Evolutionary conservation across 2,888 invertebrate species (phyloP).

Genomic region (Hipparchia semele): DNA sequence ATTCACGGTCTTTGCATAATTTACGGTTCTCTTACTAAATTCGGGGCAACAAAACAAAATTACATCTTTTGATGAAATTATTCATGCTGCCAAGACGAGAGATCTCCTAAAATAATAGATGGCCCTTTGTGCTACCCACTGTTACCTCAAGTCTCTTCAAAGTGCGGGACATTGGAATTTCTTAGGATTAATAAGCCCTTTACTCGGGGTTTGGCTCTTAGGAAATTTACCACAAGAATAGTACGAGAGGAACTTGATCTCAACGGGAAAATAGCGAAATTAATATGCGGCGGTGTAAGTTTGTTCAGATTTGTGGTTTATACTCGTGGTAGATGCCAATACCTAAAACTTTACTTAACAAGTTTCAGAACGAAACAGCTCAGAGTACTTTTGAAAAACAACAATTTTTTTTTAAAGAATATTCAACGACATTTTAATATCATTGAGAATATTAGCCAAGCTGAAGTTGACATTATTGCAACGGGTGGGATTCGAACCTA

Average conservation of each 20-base stretch:
- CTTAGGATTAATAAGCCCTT: slow-evolving; percentile 69
- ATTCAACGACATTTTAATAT: too few species aligned
- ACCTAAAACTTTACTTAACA: too few species aligned
- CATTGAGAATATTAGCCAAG: too few species aligned
- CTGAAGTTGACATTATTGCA: too few species aligned
- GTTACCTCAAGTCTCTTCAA: slow-evolving; percentile 52
- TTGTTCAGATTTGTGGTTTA: too few species aligned
- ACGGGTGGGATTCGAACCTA: too few species aligned
- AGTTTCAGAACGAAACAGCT: too few species aligned
- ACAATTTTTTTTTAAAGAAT: too few species aligned
- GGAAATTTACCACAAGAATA: slow-evolving; percentile 64
- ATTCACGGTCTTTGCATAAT: slow-evolving; percentile 21
- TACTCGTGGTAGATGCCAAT: too few species aligned
- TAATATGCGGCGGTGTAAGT: slow-evolving; percentile 22
- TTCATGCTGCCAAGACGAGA: slow-evolving; percentile 56
- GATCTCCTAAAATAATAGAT: slow-evolving; percentile 62
- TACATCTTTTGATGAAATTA: slow-evolving; percentile 47
- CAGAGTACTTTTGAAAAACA: too few species aligned
- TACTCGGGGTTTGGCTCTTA: slow-evolving; percentile 54
- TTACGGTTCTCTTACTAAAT: slow-evolving; percentile 19
- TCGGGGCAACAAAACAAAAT: slow-evolving; percentile 23
- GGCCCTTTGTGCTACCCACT: slow-evolving; percentile 57
- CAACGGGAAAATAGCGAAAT: slow-evolving; percentile 20
- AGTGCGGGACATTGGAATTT: slow-evolving; percentile 62
- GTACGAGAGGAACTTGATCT: slow-evolving; percentile 32